phyloP scores from a whole-genome alignment of 2,797 vertebrate species.

The Gobio occitaniae region DNA sequence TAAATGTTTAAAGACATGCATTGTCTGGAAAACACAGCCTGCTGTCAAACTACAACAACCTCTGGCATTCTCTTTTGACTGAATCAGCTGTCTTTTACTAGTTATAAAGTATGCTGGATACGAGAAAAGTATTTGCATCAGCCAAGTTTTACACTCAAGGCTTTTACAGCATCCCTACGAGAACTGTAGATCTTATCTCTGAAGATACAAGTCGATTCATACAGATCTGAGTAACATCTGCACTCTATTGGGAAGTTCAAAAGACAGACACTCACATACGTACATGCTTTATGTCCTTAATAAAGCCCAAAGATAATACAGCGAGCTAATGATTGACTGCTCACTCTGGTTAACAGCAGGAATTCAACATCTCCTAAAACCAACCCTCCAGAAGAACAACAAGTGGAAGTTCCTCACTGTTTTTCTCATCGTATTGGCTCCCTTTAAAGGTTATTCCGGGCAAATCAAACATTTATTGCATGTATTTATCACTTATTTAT shows the following conservation, averaged over 20 bases:
- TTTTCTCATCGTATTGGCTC: conserved; percentile 25
- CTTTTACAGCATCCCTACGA: conserved; percentile 46
- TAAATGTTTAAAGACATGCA: conserved; percentile 54
- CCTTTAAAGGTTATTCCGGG: conserved; percentile 52
- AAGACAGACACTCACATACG: conserved; percentile 48
- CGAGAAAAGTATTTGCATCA: conserved; percentile 30
- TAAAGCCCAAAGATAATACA: conserved; percentile 55
- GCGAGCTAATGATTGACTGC: conserved; percentile 52
- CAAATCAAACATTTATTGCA: conserved; percentile 66
- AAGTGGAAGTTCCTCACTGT: conserved; percentile 13
- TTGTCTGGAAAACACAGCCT: conserved; percentile 46
- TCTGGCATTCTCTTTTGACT: conserved; percentile 47
- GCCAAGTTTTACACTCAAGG: conserved; percentile 54
- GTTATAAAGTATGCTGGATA: conserved; percentile 48
- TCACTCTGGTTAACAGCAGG: conserved; percentile 50
- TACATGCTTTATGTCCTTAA: conserved; percentile 53
- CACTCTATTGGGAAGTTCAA: conserved; percentile 55
- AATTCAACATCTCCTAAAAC: conserved; percentile 39
- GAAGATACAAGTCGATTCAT: conserved; percentile 45
- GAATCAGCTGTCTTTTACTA: conserved; percentile 55
- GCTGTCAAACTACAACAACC: conserved; percentile 48
- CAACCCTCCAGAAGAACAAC: neutral
- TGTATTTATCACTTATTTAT: conserved; percentile 63
- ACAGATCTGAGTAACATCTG: conserved; percentile 53
- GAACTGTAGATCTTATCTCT: conserved; percentile 45